Percentiles rank a stretch among this genome's conserved stretches.
phyloP scores from a whole-genome alignment of 2,797 vertebrate genomes.

The Natrix natrix region DNA sequence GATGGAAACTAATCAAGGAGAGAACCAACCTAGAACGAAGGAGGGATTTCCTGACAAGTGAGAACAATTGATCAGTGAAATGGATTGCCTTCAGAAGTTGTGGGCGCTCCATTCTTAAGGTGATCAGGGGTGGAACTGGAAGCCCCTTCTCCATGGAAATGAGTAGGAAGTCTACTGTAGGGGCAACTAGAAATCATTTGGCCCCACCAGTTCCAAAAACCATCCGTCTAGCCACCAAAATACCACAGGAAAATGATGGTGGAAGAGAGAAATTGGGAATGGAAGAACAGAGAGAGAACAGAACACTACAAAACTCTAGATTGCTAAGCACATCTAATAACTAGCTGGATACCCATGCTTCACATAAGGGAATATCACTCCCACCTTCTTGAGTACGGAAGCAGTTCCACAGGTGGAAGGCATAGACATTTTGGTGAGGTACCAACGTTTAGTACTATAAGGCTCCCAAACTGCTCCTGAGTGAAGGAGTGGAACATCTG shows the following conservation, averaged over 20 bases:
- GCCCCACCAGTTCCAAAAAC: background rate
- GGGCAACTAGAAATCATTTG: background rate
- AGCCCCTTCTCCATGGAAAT: background rate
- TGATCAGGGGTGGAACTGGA: background rate
- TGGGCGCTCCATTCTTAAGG: background rate
- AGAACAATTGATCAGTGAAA: too few relatives aligned
- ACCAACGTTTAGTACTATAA: too few relatives aligned
- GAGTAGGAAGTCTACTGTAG: background rate
- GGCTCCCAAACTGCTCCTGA: too few relatives aligned
- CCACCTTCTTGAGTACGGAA: too few relatives aligned
- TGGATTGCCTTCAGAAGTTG: too few relatives aligned
- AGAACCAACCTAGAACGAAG: too few relatives aligned
- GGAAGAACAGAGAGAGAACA: background rate
- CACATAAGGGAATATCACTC: too few relatives aligned
- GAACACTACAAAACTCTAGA: background rate
- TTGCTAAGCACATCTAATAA: background rate
- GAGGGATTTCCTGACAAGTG: background rate
- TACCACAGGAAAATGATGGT: background rate
- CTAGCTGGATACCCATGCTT: too few relatives aligned
- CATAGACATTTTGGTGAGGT: too few relatives aligned
- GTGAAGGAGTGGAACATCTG: too few relatives aligned
- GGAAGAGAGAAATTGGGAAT: background rate
- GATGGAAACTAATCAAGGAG: too few relatives aligned
- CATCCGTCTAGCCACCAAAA: background rate
- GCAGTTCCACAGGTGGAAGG: too few relatives aligned